Evolutionary conservation across 2,113 vertebrate genomes (phyloP), one percentile per base, ranked within the genome.

Genomic region (Pholis gunnellus): DNA sequence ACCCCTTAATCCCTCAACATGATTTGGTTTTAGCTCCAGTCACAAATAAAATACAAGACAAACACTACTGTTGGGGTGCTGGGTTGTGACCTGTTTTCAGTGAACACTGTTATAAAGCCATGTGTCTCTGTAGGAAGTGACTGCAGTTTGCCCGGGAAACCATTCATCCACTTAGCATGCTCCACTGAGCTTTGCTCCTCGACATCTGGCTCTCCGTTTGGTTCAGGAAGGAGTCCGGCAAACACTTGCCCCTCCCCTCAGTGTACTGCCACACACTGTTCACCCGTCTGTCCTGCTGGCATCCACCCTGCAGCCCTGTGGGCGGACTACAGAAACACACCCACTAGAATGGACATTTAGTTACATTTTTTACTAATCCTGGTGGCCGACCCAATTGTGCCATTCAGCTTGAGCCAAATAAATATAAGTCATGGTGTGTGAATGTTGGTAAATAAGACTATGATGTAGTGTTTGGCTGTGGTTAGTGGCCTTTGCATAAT

Each of bases 251-350:
- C 64, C 63, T 59, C 67, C 46, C 20, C 74, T 34, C 66, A 44
- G 34, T 17, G 65, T 72, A 29, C 75, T 42, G 72, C 80, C 90
- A 65, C 93, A 90, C 68, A 57, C 90, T 67, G 92, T 85, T 85
- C 52, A 42, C 40, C 94, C 92, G 75, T 94, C 94, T 95, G 95
- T 75, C 79, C 64, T 44, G 68, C 86, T 95, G 94, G 94, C 91
- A 25, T 46, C n/a, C 5, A 6, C 31, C 78, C 66, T 4, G 60
- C 22, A 29, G 44, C 66, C n/a, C 60, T 0, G 69, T 46, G 60
- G 81, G 44, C 5, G 14, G 31, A 69, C 44, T 31, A 36, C 38
- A 76, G 52, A 76, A 79, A 80, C 67, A 73, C 31, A 8, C 15
- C 50, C 50, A 17, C 48, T 20, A 75, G 72, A 80, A 56, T 18